A percentile compares a stretch with the other conserved stretches of the same genome.
Evolutionary conservation across 2,797 vertebrate species (phyloP).

Genomic region (Falco berigora): DNA sequence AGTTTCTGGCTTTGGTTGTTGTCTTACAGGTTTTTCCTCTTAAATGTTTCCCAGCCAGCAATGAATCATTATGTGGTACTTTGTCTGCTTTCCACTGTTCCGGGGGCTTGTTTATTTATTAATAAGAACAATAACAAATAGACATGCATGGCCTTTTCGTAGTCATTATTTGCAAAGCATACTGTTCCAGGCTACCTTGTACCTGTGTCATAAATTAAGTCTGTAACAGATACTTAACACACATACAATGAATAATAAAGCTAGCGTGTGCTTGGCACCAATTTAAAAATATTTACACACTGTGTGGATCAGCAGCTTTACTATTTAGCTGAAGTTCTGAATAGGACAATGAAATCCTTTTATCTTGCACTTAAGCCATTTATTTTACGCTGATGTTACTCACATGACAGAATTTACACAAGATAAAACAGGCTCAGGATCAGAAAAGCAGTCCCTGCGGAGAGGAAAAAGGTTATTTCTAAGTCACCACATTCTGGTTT

Average conservation of each 20-base stretch:
- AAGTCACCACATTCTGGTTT: not conserved
- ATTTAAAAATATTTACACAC: constrained; percentile 53
- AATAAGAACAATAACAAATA: constrained; percentile 1
- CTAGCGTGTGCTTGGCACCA: not conserved
- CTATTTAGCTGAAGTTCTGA: constrained; percentile 37
- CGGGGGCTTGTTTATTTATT: constrained; percentile 8
- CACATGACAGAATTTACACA: not conserved
- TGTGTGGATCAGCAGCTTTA: constrained; percentile 34
- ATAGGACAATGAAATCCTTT: constrained; percentile 43
- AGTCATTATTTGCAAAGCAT: not conserved
- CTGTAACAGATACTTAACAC: not conserved
- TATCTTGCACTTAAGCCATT: not conserved
- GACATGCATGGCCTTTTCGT: not conserved
- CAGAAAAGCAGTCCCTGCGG: not conserved
- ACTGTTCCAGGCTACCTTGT: not conserved
- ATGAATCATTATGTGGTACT: not conserved
- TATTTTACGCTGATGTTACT: constrained; percentile 1
- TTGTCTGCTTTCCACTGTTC: not conserved
- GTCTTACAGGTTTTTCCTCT: not conserved
- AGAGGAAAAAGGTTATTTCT: not conserved
- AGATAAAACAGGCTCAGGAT: not conserved
- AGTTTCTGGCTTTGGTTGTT: not conserved
- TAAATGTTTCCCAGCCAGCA: not conserved
- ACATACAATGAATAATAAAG: not conserved
- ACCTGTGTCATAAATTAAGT: not conserved